Conservation (phyloP, 2,888 invertebrate species). For the Scaptomyza tumidula region DNA sequence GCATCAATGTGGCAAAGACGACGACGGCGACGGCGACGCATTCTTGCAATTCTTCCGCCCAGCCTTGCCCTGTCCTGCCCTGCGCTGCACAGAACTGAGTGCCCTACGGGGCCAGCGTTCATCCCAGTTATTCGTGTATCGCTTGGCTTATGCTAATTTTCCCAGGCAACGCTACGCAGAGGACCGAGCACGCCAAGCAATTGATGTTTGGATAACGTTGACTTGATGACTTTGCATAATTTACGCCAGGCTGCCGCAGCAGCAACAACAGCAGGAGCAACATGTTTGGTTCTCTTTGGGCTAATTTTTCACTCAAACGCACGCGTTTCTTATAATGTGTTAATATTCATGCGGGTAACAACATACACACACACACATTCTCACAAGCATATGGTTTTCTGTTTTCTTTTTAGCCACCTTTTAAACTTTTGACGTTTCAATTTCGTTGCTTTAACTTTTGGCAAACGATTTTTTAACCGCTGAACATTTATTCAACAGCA, state of each 20-base stretch:
- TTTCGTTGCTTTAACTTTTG: conserved; percentile 54
- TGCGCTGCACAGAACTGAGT: conserved; percentile 30
- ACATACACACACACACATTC: conserved; percentile 13
- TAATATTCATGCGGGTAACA: conserved; percentile 64
- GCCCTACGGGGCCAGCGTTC: conserved; percentile 58
- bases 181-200: conserved; percentile 55
- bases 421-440: conserved; percentile 71
- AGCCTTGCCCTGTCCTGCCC: conserved; percentile 25
- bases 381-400: conserved; percentile 21
- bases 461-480: conserved; percentile 55
- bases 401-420: conserved; percentile 45
- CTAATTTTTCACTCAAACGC: conserved; percentile 76
- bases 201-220: conserved; percentile 79
- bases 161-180: conserved; percentile 58
- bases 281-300: conserved; percentile 51
- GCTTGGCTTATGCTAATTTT: conserved; percentile 78
- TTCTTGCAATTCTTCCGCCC: conserved; percentile 49
- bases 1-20: conserved; percentile 75
- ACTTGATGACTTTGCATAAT: conserved; percentile 81
- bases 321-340: conserved; percentile 72
- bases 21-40: conserved; percentile 52
- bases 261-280: conserved; percentile 23
- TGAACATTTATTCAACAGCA: conserved; percentile 41
- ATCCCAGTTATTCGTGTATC: conserved; percentile 54
- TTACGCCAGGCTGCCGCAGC: conserved; percentile 55